phyloP scores from a whole-genome alignment of 2,888 invertebrate species.

The Scelioninae gen. 2 region DNA sequence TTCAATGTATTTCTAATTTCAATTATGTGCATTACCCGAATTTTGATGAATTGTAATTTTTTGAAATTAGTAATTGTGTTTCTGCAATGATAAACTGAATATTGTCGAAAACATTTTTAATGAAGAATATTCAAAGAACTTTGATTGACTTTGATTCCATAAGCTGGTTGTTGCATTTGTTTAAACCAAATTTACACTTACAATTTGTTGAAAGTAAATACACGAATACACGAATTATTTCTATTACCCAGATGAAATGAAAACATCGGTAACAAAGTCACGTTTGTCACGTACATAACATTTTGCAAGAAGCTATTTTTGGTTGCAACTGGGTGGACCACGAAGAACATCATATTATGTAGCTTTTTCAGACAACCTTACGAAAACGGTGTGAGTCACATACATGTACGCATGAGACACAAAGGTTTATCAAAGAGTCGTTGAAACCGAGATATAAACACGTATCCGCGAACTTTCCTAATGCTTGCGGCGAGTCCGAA shows the following conservation, averaged over 20 bases:
- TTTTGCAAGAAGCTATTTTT: conserved; percentile 48
- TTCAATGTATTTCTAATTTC: too few relatives aligned
- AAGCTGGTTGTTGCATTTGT: too few relatives aligned
- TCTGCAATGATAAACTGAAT: too few relatives aligned
- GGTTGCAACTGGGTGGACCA: conserved; percentile 41
- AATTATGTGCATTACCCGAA: too few relatives aligned
- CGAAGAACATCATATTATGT: conserved; percentile 50
- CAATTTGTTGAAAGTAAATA: too few relatives aligned
- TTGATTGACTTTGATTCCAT: too few relatives aligned
- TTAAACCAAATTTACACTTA: too few relatives aligned
- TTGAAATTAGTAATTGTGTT: too few relatives aligned
- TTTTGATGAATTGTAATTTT: too few relatives aligned
- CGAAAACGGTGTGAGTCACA: conserved; percentile 33
- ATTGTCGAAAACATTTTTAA: too few relatives aligned
- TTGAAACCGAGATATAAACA: conserved; percentile 53
- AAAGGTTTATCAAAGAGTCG: conserved; percentile 57
- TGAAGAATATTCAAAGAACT: too few relatives aligned
- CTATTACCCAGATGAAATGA: conserved; percentile 22
- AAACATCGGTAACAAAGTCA: conserved; percentile 37
- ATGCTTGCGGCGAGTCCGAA: conserved; percentile 16
- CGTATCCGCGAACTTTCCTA: conserved; percentile 34
- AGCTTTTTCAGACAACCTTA: conserved; percentile 49
- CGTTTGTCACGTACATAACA: conserved; percentile 53
- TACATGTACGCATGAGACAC: conserved; percentile 32
- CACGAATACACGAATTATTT: too few relatives aligned